Conservation (phyloP, 1,140 invertebrate genomes). For the Lordiphosa mommai region DNA sequence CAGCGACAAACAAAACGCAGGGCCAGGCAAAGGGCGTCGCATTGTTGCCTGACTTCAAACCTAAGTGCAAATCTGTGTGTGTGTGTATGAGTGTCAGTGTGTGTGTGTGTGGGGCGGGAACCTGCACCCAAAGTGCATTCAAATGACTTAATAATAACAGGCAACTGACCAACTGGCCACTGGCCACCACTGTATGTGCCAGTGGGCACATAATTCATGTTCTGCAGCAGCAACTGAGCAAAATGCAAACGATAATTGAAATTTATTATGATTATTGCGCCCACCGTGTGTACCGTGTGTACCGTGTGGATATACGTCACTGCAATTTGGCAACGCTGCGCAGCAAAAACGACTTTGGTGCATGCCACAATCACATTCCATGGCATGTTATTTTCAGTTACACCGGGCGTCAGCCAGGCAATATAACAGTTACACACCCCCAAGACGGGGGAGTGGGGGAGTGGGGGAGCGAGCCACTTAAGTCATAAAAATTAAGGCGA, state of each 20-base stretch:
- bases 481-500: constrained; percentile 70
- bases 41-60: constrained; percentile 6
- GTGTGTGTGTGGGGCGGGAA: background rate
- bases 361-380: constrained; percentile 65
- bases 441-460: background rate
- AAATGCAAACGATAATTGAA: constrained; percentile 67
- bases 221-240: background rate
- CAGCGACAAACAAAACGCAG: constrained; percentile 45
- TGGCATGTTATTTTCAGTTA: constrained; percentile 70
- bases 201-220: constrained; percentile 45
- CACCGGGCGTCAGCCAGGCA: constrained; percentile 63
- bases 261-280: constrained; percentile 79
- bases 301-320: constrained; percentile 3
- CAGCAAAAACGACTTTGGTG: constrained; percentile 31
- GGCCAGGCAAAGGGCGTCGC: constrained; percentile 1
- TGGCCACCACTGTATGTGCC: background rate
- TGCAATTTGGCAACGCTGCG: constrained; percentile 68
- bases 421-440: constrained; percentile 58
- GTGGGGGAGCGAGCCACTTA: constrained; percentile 49
- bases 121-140: constrained; percentile 64
- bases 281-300: constrained; percentile 26
- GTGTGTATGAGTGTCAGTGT: background rate
- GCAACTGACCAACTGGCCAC: constrained; percentile 3
- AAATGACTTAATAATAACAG: constrained; percentile 77
- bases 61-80: background rate